Conservation (phyloP, 2,888 invertebrate species). For the Tetanocera ferruginea region DNA sequence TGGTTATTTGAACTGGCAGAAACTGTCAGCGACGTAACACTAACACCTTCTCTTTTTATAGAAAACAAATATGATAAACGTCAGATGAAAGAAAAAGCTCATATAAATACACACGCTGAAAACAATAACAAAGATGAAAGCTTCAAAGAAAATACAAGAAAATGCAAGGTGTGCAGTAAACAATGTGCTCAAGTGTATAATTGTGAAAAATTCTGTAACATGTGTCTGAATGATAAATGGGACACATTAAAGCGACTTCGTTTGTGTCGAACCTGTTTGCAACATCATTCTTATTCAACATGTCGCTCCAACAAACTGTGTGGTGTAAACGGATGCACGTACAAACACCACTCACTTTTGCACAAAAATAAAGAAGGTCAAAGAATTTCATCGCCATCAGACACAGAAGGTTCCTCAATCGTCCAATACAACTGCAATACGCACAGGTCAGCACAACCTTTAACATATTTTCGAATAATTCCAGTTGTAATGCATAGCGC, state of each 20-base stretch:
- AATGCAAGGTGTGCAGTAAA: constrained; percentile 34
- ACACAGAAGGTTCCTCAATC: no score
- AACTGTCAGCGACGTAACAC: constrained; percentile 33
- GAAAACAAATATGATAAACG: constrained; percentile 22
- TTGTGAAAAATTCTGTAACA: constrained; percentile 26
- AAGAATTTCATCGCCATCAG: neutral
- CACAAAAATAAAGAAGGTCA: constrained; percentile 21
- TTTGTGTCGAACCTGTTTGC: constrained; percentile 36
- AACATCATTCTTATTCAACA: constrained; percentile 20
- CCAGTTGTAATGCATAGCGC: constrained; percentile 43
- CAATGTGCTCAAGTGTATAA: constrained; percentile 21
- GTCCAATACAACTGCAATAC: neutral
- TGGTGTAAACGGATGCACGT: constrained; percentile 28
- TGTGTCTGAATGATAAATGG: constrained; percentile 16
- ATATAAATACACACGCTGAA: constrained; percentile 36
- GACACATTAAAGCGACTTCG: no score
- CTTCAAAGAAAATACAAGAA: neutral
- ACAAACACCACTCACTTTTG: constrained; percentile 31
- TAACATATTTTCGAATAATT: constrained; percentile 40
- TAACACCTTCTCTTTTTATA: constrained; percentile 20
- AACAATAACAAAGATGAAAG: neutral
- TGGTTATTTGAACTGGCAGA: constrained; percentile 41
- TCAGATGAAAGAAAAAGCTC: neutral
- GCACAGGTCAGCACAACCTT: neutral
- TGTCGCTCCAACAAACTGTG: constrained; percentile 34